A percentile compares a stretch with the other conserved stretches of the same genome.
Evolutionary conservation across 37 sponge, comb jelly and placozoan genomes (phyloP).

Genomic region (Aphrocallistes beatrix): DNA sequence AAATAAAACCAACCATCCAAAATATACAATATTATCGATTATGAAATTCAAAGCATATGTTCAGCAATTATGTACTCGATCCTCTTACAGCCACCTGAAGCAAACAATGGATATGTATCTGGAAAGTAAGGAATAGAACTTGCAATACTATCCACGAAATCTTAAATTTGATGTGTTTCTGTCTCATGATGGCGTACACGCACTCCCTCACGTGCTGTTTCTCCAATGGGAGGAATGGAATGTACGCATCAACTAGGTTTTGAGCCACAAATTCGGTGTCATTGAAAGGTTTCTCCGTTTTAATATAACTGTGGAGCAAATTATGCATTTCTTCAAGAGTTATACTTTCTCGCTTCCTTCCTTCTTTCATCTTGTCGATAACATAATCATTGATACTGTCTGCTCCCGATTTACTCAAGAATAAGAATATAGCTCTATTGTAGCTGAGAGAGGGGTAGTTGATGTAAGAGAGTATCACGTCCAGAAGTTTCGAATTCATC

Average conservation of each 20-base stretch:
- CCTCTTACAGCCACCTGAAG: neutral
- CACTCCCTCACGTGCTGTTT: neutral
- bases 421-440: conserved; percentile 2
- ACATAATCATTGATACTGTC: conserved; percentile 23
- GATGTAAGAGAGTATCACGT: neutral
- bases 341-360: neutral
- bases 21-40: no score
- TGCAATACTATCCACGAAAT: neutral
- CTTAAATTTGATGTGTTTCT: neutral
- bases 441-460: neutral
- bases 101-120: neutral
- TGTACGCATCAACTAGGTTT: neutral
- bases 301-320: neutral
- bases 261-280: neutral
- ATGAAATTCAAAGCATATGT: no score
- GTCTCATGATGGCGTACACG: neutral
- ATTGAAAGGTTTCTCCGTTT: neutral
- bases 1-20: no score
- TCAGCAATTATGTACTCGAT: neutral
- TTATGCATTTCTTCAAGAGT: neutral
- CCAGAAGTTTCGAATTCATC: neutral
- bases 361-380: neutral
- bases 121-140: neutral
- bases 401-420: conserved; percentile 22
- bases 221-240: conserved; percentile 25